Percentiles rank a stretch among this genome's conserved stretches.
These are phyloP conservation scores for Cryptocephalus moraei DNA, from an alignment of 2,888 invertebrate genomes.

Conservation along the genomic window DNA sequence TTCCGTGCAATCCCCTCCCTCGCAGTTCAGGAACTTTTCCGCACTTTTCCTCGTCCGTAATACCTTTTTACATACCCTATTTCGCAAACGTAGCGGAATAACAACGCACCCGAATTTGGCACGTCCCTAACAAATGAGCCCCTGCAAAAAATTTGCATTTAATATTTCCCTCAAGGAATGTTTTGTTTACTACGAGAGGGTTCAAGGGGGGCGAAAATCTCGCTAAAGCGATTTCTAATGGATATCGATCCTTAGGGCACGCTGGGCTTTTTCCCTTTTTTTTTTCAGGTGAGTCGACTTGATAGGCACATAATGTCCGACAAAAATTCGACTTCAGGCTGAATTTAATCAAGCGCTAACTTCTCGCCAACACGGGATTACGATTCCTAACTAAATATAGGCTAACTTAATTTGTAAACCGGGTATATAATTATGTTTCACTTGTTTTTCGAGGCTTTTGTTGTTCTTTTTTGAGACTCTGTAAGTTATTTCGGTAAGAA, in stretches of 20 bases:
- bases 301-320: too few species aligned
- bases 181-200: conserved; percentile 1
- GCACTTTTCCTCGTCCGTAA: neutral
- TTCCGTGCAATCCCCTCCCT: too few species aligned
- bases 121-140: neutral
- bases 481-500: too few species aligned
- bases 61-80: neutral
- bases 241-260: conserved; percentile 1
- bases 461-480: too few species aligned
- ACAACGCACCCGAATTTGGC: neutral
- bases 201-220: neutral
- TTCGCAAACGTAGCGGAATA: neutral
- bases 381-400: too few species aligned
- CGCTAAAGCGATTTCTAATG: conserved; percentile 3
- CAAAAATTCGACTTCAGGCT: too few species aligned
- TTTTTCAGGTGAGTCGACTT: neutral
- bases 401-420: too few species aligned
- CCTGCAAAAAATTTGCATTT: neutral
- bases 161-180: neutral
- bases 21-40: neutral
- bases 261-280: neutral
- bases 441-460: too few species aligned
- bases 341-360: too few species aligned
- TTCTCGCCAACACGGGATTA: too few species aligned
- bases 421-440: too few species aligned